Base-by-base conservation (phyloP, 2,113 vertebrate genomes). In the Clarias gariepinus region DNA sequence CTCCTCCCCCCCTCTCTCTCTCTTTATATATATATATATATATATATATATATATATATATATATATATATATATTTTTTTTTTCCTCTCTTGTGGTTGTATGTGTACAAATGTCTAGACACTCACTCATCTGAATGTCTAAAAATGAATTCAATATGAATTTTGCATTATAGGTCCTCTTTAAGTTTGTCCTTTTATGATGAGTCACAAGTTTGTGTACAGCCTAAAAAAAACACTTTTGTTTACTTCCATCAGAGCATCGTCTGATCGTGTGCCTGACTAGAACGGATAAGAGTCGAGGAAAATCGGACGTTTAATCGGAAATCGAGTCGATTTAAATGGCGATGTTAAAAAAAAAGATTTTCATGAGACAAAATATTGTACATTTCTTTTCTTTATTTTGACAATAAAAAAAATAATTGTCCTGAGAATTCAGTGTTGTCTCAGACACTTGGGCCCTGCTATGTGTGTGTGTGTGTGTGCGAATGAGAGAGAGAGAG, bases 381-480 rank as follows among this genome's bases (percentile, higher is more conserved):
- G 6, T 9, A 18, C 15, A 18, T 33, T 68, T 33, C 28, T 5
- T 68, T 18, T 18, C 21, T 30, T 30, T 30, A 18, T 68, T 30
- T 68, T 12, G n/a, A 28, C 47, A 47, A 33, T 19, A 61, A 61
- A 61, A 63, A 63, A 25, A 25, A 9, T 11, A 25, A n/a, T 33
- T 47, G 47, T 47, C 1, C 0, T 16, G 28, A 0, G 6, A 30
- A 30, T 68, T 16, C 66, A 68, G 66, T 69, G 30, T 68, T 63
- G 60, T 10, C 8, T 63, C 2, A 63, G 60, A 63, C 9, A 16
- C 16, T 16, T 16, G 12, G 19, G 25, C 18, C 19, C 36, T 12
- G 3, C n/a, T 78, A 12, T 76, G 11, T 84, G 88, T 81, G 57
- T 79, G 83, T 77, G 79, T 80, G 88, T 87, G 55, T 88, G 64